Evolutionary conservation across 2,888 invertebrate genomes (phyloP).

Genomic region (Blastobasis lacticolella): DNA sequence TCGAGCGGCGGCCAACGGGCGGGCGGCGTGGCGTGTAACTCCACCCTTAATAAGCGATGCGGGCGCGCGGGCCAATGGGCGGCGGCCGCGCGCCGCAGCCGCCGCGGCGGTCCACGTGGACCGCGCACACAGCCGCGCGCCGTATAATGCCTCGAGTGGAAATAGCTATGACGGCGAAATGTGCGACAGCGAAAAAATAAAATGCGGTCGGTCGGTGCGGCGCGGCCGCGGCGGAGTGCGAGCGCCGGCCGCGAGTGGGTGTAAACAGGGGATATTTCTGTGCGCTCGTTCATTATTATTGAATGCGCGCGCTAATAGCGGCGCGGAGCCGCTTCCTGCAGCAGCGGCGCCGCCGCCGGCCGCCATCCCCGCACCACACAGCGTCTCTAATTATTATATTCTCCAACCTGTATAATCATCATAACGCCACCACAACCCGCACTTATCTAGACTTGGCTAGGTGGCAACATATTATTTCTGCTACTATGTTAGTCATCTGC

Average conservation of each 20-base stretch:
- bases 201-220: constrained; percentile 60
- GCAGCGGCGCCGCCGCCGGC: constrained; percentile 37
- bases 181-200: constrained; percentile 75
- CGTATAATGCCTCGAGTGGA: constrained; percentile 74
- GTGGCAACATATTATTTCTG: too few relatives aligned
- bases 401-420: too few relatives aligned
- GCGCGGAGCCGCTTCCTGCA: constrained; percentile 47
- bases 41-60: constrained; percentile 75
- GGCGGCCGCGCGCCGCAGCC: constrained; percentile 41
- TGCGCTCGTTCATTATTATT: constrained; percentile 73
- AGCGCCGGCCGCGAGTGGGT: constrained; percentile 62
- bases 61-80: constrained; percentile 43
- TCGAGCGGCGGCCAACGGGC: constrained; percentile 38
- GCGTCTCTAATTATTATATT: too few relatives aligned
- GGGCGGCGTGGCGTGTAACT: constrained; percentile 59
- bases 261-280: constrained; percentile 73
- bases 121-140: constrained; percentile 58
- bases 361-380: constrained; percentile 19
- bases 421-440: too few relatives aligned
- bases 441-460: too few relatives aligned
- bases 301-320: constrained; percentile 68
- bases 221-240: constrained; percentile 24
- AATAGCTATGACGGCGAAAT: constrained; percentile 76
- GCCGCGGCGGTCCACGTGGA: constrained; percentile 70
- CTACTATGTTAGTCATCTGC: too few relatives aligned